Conservation (phyloP, 2,888 invertebrate genomes). For the Diabrotica balteata region DNA sequence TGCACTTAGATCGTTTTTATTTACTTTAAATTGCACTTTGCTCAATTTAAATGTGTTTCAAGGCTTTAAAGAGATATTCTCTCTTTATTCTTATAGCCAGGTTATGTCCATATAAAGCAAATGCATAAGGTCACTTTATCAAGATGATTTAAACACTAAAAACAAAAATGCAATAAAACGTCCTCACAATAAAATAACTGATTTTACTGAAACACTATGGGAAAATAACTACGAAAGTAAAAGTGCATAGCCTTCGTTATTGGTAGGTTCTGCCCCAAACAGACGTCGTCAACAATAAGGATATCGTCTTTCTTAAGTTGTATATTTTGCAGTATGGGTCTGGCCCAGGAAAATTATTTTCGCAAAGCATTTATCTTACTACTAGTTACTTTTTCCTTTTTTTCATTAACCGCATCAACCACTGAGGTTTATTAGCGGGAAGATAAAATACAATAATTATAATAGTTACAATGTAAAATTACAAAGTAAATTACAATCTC, state of each 20-base stretch:
- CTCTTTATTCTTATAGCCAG: too few relatives aligned
- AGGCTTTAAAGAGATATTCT: too few relatives aligned
- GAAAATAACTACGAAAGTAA: slow-evolving; percentile 15
- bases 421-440: too few relatives aligned
- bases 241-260: slow-evolving; percentile 17
- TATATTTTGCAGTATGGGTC: not conserved
- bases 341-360: slow-evolving; percentile 1
- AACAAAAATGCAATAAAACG: not conserved
- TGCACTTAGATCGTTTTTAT: too few relatives aligned
- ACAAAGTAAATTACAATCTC: too few relatives aligned
- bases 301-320: not conserved
- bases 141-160: not conserved
- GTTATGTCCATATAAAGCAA: not conserved
- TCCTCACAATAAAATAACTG: slow-evolving; percentile 2
- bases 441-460: too few relatives aligned
- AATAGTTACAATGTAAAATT: too few relatives aligned
- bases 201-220: not conserved
- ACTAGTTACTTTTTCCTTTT: too few relatives aligned
- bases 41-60: too few relatives aligned
- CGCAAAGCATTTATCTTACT: not conserved
- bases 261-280: slow-evolving; percentile 11
- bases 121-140: not conserved
- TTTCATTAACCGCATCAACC: too few relatives aligned
- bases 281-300: slow-evolving; percentile 5
- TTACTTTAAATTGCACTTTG: too few relatives aligned